These are phyloP conservation scores for Coelinius sp. DNA, from an alignment of 2,888 invertebrate species.

Conservation along the genomic window DNA sequence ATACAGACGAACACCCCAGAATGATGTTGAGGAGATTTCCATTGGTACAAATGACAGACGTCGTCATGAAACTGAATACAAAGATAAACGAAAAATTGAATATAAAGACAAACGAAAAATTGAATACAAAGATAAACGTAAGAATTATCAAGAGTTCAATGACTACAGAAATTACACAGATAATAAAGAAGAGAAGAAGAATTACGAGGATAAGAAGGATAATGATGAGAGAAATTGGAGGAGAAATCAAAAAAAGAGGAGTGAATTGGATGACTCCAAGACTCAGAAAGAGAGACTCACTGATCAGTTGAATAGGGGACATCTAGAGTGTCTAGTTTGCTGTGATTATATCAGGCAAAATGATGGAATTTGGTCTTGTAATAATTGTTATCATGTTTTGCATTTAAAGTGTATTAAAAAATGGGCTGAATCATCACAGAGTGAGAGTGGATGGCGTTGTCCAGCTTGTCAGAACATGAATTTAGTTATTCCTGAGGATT, in stretches of 20 bases:
- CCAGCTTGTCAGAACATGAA: constrained; percentile 94
- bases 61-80: constrained; percentile 34
- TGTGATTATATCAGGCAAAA: constrained; percentile 87
- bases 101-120: constrained; percentile 40
- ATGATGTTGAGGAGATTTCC: constrained; percentile 27
- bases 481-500: constrained; percentile 82
- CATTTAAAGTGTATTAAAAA: constrained; percentile 92
- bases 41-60: constrained; percentile 34
- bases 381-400: constrained; percentile 91
- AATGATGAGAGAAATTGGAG: constrained; percentile 62
- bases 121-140: constrained; percentile 54
- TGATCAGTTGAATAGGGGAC: constrained; percentile 85
- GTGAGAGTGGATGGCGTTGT: constrained; percentile 91
- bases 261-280: constrained; percentile 72
- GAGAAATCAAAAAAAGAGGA: constrained; percentile 47
- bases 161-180: constrained; percentile 42
- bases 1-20: constrained; percentile 28
- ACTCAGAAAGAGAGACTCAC: constrained; percentile 88
- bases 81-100: constrained; percentile 42
- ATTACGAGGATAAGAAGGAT: constrained; percentile 44
- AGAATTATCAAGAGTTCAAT: constrained; percentile 54
- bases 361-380: constrained; percentile 92
- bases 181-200: constrained; percentile 33
- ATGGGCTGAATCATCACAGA: constrained; percentile 90
- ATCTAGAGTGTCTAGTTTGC: constrained; percentile 94